Conservation (phyloP, 2,888 invertebrate species). For the Leucophenga montana region DNA sequence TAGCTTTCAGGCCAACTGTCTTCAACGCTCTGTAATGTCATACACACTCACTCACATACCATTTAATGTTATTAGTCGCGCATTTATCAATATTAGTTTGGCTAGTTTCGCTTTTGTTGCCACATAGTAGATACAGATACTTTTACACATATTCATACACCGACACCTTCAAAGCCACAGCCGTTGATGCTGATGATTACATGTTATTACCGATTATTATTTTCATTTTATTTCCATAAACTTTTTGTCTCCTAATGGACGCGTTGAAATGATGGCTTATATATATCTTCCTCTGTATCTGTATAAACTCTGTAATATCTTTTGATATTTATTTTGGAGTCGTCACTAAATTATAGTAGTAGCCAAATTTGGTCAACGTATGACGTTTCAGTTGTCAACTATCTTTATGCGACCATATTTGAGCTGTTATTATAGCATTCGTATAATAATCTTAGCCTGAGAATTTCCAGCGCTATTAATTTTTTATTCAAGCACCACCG, state of each 20-base stretch:
- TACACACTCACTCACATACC: conserved; percentile 18
- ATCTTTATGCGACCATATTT: background rate
- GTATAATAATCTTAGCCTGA: background rate
- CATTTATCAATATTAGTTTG: conserved; percentile 46
- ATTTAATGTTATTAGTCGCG: conserved; percentile 40
- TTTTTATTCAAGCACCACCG: too few species aligned
- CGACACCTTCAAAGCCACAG: too few species aligned
- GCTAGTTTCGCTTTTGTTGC: conserved; percentile 20
- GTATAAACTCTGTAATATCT: too few species aligned
- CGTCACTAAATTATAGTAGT: background rate
- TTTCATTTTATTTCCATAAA: conserved; percentile 14
- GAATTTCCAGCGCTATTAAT: too few species aligned
- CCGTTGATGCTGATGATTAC: background rate
- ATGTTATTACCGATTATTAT: conserved; percentile 16
- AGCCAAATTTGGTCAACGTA: conserved; percentile 7
- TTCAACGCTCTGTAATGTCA: background rate
- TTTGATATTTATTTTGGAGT: background rate
- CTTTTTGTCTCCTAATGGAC: conserved; percentile 16
- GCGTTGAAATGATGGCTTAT: conserved; percentile 19
- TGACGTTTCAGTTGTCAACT: background rate
- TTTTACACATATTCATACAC: background rate
- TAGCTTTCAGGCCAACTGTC: background rate
- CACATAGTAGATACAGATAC: background rate
- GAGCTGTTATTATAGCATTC: background rate
- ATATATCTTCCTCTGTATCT: background rate